These are phyloP conservation scores for Coracias cyanogaster DNA, from an alignment of 2,797 vertebrate genomes.

Conservation along the genomic window DNA sequence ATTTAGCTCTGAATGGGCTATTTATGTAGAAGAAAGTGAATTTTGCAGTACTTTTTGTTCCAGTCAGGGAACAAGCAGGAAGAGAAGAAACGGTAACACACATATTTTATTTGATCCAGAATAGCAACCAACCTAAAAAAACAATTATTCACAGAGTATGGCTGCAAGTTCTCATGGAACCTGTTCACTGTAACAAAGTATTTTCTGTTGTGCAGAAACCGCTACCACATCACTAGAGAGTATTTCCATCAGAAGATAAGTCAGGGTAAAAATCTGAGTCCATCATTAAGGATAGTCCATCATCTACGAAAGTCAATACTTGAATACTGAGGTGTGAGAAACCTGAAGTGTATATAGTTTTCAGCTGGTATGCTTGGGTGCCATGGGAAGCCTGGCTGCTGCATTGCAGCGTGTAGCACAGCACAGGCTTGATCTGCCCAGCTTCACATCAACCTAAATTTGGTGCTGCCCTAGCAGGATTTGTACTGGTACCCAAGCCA, in stretches of 20 bases:
- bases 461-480: not conserved
- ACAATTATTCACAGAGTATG: conserved; percentile 10
- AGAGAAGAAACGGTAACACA: not conserved
- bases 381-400: accelerated
- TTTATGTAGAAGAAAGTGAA: not conserved
- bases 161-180: not conserved
- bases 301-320: not conserved
- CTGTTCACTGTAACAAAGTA: not conserved
- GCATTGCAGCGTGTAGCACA: not conserved
- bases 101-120: not conserved
- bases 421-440: not conserved
- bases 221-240: not conserved
- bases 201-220: not conserved
- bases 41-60: not conserved
- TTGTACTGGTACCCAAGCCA: not conserved
- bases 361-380: accelerated
- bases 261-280: not conserved
- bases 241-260: not conserved
- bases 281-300: not conserved
- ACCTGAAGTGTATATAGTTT: not conserved
- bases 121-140: conserved; percentile 36
- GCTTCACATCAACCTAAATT: not conserved
- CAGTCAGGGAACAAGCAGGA: not conserved
- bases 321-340: not conserved
- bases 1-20: not conserved